phyloP scores from a whole-genome alignment of 2,113 vertebrate genomes.

The Tragelaphus imberbis region DNA sequence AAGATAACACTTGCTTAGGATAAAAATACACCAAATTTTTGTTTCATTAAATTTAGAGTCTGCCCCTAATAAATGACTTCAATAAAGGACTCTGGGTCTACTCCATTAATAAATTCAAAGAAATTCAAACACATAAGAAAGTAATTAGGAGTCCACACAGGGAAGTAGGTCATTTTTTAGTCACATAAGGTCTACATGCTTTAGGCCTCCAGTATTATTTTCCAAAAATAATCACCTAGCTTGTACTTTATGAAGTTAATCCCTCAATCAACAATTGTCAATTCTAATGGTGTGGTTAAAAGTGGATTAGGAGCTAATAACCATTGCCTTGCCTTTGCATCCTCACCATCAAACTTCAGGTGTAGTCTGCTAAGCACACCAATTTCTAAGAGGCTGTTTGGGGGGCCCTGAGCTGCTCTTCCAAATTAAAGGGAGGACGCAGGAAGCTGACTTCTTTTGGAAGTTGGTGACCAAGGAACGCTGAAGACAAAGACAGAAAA shows the following conservation, averaged over 20 bases:
- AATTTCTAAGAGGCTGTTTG: background rate
- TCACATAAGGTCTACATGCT: background rate
- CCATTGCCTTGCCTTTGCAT: background rate
- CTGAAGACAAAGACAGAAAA: background rate
- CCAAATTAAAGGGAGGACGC: background rate
- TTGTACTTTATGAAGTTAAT: background rate
- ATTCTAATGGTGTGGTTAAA: background rate
- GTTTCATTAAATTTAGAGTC: background rate
- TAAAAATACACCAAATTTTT: background rate
- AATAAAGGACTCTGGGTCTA: background rate
- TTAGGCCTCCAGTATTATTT: background rate
- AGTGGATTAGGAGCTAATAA: background rate
- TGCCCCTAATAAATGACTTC: background rate
- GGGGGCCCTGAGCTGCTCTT: background rate
- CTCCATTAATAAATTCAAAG: conserved; percentile 20
- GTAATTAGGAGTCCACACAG: background rate
- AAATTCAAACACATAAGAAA: conserved; percentile 29
- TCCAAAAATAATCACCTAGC: background rate
- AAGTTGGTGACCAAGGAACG: background rate
- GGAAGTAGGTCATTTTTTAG: background rate
- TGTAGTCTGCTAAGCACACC: background rate
- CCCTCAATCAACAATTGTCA: background rate
- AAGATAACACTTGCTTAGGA: background rate
- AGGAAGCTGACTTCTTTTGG: background rate
- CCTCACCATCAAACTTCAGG: background rate